Evolutionary conservation across 2,797 vertebrate genomes (phyloP).

Genomic region (Oryzias dopingdopingensis): DNA sequence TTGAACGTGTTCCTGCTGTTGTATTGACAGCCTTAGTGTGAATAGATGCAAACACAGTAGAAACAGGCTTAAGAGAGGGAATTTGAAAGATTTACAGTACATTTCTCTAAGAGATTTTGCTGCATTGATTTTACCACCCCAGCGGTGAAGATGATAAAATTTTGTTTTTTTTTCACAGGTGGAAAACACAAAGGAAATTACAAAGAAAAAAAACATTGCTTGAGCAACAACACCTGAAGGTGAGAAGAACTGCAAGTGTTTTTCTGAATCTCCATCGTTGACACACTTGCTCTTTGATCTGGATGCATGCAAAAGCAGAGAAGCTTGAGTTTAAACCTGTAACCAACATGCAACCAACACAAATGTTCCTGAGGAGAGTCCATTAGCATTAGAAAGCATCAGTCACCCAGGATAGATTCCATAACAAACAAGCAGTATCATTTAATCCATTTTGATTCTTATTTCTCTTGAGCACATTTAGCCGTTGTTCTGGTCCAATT

Average conservation of each 20-base stretch:
- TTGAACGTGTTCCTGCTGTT: constrained; percentile 13
- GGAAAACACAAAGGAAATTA: constrained; percentile 53
- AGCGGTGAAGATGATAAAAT: constrained; percentile 65
- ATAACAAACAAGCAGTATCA: no score
- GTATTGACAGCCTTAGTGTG: constrained; percentile 24
- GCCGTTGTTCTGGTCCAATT: no score
- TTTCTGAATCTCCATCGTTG: constrained; percentile 39
- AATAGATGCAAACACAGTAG: constrained; percentile 26
- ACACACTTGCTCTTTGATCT: constrained; percentile 27
- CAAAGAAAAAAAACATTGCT: background rate
- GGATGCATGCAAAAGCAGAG: constrained; percentile 6
- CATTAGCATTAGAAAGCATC: no score
- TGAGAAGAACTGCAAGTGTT: constrained; percentile 30
- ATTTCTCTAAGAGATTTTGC: constrained; percentile 46
- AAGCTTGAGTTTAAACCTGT: constrained; percentile 32
- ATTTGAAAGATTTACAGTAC: constrained; percentile 67
- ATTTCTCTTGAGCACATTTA: no score
- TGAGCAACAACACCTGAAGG: constrained; percentile 41
- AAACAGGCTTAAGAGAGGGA: constrained; percentile 48
- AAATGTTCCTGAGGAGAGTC: constrained; percentile 14
- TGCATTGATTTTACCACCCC: constrained; percentile 67
- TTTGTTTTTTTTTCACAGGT: constrained; percentile 62
- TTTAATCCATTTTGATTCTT: no score
- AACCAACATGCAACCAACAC: constrained; percentile 7
- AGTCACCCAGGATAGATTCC: no score